Evolutionary conservation across 2,797 vertebrate species (phyloP).

Genomic region (Pelochelys cantorii): DNA sequence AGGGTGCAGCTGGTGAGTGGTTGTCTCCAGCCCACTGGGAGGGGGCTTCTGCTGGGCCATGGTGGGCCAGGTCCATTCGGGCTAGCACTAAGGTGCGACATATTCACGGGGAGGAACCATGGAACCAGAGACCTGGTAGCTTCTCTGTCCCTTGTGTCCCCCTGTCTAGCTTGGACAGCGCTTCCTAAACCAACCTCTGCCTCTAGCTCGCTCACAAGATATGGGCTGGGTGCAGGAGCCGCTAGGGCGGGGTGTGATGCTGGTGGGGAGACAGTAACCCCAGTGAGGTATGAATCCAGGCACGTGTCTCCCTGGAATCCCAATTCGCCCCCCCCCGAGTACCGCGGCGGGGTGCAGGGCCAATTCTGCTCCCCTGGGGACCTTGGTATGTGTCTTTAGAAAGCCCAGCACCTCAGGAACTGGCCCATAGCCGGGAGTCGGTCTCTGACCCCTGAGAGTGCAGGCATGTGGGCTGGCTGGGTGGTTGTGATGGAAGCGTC

Average conservation of each 20-base stretch:
- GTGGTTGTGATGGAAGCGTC: too few relatives aligned
- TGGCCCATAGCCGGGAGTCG: too few relatives aligned
- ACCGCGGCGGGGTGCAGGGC: background rate
- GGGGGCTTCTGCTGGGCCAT: background rate
- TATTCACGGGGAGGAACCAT: background rate
- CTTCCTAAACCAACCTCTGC: background rate
- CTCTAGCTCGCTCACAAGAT: too few relatives aligned
- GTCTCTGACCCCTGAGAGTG: too few relatives aligned
- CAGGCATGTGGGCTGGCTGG: too few relatives aligned
- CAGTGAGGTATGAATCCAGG: background rate
- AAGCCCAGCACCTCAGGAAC: too few relatives aligned
- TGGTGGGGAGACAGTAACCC: too few relatives aligned
- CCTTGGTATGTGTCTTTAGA: background rate
- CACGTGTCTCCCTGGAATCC: background rate
- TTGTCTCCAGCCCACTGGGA: accelerated
- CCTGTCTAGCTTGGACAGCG: accelerated
- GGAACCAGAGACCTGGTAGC: background rate
- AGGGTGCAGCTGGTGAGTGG: accelerated
- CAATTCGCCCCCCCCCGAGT: background rate
- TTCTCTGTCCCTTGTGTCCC: background rate
- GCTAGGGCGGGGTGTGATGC: too few relatives aligned
- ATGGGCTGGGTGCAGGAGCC: background rate
- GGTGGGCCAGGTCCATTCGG: accelerated
- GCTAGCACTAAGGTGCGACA: accelerated
- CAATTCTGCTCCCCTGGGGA: background rate